phyloP scores from a whole-genome alignment of 2,888 invertebrate species.

The Trachelus tabidus region DNA sequence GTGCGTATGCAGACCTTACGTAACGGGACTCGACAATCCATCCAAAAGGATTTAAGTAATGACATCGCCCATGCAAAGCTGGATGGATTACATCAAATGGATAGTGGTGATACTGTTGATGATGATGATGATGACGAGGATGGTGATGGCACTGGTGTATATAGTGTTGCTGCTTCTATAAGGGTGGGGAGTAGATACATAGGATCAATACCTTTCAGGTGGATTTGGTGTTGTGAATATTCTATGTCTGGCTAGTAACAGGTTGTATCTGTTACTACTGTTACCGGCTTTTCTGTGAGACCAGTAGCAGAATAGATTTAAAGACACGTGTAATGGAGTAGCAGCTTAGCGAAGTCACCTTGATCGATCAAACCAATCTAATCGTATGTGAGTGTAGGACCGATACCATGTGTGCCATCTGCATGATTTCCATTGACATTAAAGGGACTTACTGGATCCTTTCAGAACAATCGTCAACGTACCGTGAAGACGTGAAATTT shows the following conservation, averaged over 20 bases:
- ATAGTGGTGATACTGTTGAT: background rate
- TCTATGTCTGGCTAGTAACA: background rate
- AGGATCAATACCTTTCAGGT: background rate
- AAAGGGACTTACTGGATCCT: background rate
- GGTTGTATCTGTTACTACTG: background rate
- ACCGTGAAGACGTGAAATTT: conserved; percentile 49
- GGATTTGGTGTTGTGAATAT: no score
- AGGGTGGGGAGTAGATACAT: background rate
- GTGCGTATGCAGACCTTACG: background rate
- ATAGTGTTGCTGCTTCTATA: background rate
- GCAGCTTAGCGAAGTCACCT: background rate
- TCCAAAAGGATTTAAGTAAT: background rate
- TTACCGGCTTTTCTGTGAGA: background rate
- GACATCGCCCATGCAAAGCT: background rate
- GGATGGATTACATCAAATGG: background rate
- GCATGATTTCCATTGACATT: conserved; percentile 25
- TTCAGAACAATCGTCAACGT: conserved; percentile 23
- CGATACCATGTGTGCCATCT: conserved; percentile 22
- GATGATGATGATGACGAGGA: background rate
- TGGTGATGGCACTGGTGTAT: background rate
- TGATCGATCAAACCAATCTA: background rate
- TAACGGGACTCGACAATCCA: background rate
- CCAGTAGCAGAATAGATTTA: background rate
- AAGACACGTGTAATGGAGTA: background rate
- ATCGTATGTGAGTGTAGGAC: background rate